phyloP scores from a whole-genome alignment of 30 jellyfish, hydroid and myxozoan genomes.

The Chrysaora quinquecirrha region DNA sequence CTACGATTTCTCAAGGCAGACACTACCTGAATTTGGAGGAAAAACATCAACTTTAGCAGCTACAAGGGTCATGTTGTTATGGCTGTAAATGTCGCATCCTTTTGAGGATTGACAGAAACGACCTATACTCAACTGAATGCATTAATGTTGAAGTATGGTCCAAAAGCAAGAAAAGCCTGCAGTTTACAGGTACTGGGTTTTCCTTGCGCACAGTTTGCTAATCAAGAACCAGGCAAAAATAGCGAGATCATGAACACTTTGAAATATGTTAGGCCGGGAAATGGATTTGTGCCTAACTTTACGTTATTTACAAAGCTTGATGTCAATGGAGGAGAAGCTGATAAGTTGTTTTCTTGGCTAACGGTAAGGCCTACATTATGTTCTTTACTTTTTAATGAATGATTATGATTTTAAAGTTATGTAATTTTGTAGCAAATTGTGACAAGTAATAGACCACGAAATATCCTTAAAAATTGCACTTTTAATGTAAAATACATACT shows the following conservation, averaged over 20 bases:
- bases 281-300: conserved; percentile 83
- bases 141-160: conserved; percentile 75
- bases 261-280: conserved; percentile 95
- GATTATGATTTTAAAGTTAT: no score
- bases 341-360: conserved; percentile 67
- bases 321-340: conserved; percentile 89
- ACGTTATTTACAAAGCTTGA: conserved; percentile 75
- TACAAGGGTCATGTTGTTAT: conserved; percentile 78
- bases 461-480: no score
- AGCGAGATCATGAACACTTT: conserved; percentile 81
- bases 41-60: conserved; percentile 47
- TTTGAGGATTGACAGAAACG: conserved; percentile 85
- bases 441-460: no score
- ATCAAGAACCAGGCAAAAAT: conserved; percentile 92
- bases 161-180: conserved; percentile 47
- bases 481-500: no score
- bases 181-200: conserved; percentile 70
- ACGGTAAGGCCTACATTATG: conserved; percentile 60
- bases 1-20: conserved; percentile 46
- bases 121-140: conserved; percentile 92
- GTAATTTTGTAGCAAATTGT: no score
- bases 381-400: no score
- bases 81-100: conserved; percentile 92
- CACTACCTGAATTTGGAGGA: conserved; percentile 65
- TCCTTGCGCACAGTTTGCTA: conserved; percentile 84